Percentiles rank a stretch among this genome's conserved stretches.
These are phyloP conservation scores for Synergus laeviventris DNA, from an alignment of 2,888 invertebrate genomes.

Conservation along the genomic window DNA sequence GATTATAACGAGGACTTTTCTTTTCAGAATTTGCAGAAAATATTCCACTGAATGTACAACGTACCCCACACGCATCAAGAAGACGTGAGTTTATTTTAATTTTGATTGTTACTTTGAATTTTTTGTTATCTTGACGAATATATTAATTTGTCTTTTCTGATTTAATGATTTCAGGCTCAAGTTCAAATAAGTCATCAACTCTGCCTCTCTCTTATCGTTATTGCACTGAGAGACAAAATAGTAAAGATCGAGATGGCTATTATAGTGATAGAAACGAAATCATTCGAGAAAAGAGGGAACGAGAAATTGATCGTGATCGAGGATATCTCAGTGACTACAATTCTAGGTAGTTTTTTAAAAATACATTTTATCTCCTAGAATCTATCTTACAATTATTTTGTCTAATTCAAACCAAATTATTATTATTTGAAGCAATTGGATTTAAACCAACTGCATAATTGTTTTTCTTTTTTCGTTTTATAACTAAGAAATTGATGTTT, in stretches of 20 bases:
- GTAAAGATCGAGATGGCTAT: conserved; percentile 88
- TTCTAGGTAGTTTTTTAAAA: conserved; percentile 79
- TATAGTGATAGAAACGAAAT: conserved; percentile 93
- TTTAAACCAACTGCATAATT: too few relatives aligned
- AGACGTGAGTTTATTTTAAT: conserved; percentile 83
- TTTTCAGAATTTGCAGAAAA: conserved; percentile 90
- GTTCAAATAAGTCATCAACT: conserved; percentile 89
- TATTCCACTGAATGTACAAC: conserved; percentile 88
- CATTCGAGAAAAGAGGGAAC: conserved; percentile 84
- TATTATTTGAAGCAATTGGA: too few relatives aligned
- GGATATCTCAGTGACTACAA: conserved; percentile 90
- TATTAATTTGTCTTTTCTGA: background rate
- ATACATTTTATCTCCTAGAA: too few relatives aligned
- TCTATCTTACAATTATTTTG: too few relatives aligned
- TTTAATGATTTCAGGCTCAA: conserved; percentile 78
- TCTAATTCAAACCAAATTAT: too few relatives aligned
- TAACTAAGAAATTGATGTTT: background rate
- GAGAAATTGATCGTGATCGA: conserved; percentile 82
- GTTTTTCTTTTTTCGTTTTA: background rate
- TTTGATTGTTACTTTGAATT: background rate
- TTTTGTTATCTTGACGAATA: background rate
- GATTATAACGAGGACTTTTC: conserved; percentile 27
- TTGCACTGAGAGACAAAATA: conserved; percentile 78
- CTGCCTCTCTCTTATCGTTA: conserved; percentile 87
- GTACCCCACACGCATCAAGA: conserved; percentile 90